Conservation (phyloP, 2,113 vertebrate species). For the Abramis brama region DNA sequence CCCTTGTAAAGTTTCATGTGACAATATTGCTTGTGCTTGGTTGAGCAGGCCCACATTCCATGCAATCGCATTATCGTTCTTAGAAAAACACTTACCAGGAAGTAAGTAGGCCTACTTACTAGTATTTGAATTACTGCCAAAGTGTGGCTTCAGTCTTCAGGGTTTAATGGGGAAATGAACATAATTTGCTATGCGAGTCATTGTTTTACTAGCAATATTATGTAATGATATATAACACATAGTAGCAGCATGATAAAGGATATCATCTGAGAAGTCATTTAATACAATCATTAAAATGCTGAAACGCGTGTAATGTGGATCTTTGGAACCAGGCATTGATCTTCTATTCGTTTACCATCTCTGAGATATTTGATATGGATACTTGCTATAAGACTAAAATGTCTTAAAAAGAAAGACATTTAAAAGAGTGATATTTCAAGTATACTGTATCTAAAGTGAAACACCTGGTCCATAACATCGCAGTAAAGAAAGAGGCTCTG, state of each 20-base stretch:
- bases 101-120: not conserved
- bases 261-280: not conserved
- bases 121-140: not conserved
- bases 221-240: not conserved
- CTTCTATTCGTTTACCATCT: not conserved
- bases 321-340: not conserved
- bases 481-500: not conserved
- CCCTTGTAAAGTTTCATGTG: conserved; percentile 4
- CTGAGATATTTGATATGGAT: not conserved
- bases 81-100: conserved; percentile 16
- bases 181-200: not conserved
- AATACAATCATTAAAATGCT: not conserved
- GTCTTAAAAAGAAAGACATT: not conserved
- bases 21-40: conserved; percentile 8
- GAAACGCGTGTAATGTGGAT: not conserved
- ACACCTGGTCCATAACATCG: not conserved
- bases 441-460: not conserved
- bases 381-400: not conserved
- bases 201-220: not conserved
- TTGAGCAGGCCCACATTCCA: conserved; percentile 3
- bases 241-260: not conserved
- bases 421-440: not conserved
- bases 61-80: not conserved
- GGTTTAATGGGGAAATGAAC: not conserved
- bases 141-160: not conserved